Percentiles rank a stretch among this genome's conserved stretches.
These are phyloP conservation scores for Chloromyia formosa DNA, from an alignment of 2,888 invertebrate genomes.

Conservation along the genomic window DNA sequence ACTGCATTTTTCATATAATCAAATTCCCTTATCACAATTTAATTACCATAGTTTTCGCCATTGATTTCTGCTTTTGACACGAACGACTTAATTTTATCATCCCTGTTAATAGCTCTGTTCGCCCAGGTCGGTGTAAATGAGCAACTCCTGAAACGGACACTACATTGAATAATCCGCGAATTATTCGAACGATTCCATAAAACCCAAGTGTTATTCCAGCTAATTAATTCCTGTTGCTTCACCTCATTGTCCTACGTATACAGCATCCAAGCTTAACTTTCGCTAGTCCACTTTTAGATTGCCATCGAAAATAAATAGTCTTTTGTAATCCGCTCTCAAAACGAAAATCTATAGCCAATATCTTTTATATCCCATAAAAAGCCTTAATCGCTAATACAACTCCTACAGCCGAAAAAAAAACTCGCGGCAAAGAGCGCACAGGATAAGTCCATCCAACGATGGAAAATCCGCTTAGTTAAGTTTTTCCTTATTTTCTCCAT, in stretches of 20 bases:
- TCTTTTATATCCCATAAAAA: constrained; percentile 37
- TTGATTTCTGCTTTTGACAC: too few relatives aligned
- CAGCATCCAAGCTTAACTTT: not conserved
- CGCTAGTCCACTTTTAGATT: not conserved
- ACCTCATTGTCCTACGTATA: not conserved
- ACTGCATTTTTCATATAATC: too few relatives aligned
- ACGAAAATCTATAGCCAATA: constrained; percentile 23
- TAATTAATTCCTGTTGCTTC: constrained; percentile 33
- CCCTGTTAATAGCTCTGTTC: too few relatives aligned
- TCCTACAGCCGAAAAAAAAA: not conserved
- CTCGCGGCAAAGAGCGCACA: not conserved
- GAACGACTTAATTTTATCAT: too few relatives aligned
- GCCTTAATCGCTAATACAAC: constrained; percentile 38
- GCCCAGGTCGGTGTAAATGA: too few relatives aligned
- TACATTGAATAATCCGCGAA: constrained; percentile 42
- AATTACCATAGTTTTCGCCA: too few relatives aligned
- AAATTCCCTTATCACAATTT: too few relatives aligned
- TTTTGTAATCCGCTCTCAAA: constrained; percentile 13
- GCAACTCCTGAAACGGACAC: too few relatives aligned
- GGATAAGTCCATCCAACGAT: not conserved
- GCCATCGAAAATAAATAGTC: not conserved
- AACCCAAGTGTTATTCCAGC: constrained; percentile 39
- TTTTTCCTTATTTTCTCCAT: not conserved
- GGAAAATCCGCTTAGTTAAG: constrained; percentile 36
- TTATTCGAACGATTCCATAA: constrained; percentile 29